These are phyloP conservation scores for Brenthis hecate DNA, from an alignment of 2,888 invertebrate genomes.

Conservation along the genomic window DNA sequence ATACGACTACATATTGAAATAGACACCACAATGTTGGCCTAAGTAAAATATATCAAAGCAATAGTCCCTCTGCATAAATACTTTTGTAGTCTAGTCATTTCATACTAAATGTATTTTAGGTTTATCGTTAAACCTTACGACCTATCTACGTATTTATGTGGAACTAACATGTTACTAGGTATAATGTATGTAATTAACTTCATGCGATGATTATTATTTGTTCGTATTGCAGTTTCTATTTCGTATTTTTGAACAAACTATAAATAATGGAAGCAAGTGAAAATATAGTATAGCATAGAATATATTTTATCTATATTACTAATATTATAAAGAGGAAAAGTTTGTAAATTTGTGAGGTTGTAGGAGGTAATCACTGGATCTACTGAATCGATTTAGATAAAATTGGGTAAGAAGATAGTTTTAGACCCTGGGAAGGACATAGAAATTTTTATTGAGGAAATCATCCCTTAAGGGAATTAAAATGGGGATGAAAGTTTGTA, in stretches of 20 bases:
- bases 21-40: conserved; percentile 11
- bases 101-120: conserved; percentile 29
- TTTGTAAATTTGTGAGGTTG: too few relatives aligned
- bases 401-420: too few relatives aligned
- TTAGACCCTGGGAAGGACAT: too few relatives aligned
- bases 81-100: conserved; percentile 27
- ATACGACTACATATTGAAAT: conserved; percentile 7
- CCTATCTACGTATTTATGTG: conserved; percentile 27
- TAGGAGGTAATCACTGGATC: too few relatives aligned
- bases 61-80: conserved; percentile 3
- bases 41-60: conserved; percentile 16
- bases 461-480: too few relatives aligned
- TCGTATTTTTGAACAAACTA: conserved; percentile 17
- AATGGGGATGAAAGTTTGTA: too few relatives aligned
- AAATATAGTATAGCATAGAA: too few relatives aligned
- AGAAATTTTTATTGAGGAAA: too few relatives aligned
- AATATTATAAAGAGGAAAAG: too few relatives aligned
- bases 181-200: conserved; percentile 20
- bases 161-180: conserved; percentile 29
- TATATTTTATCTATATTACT: too few relatives aligned
- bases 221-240: conserved; percentile 16
- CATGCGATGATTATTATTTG: conserved; percentile 14
- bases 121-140: conserved; percentile 34
- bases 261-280: not conserved
- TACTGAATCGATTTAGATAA: too few relatives aligned